Evolutionary conservation across 1,140 invertebrate genomes (phyloP).

Genomic region (Drosophila setifemur): DNA sequence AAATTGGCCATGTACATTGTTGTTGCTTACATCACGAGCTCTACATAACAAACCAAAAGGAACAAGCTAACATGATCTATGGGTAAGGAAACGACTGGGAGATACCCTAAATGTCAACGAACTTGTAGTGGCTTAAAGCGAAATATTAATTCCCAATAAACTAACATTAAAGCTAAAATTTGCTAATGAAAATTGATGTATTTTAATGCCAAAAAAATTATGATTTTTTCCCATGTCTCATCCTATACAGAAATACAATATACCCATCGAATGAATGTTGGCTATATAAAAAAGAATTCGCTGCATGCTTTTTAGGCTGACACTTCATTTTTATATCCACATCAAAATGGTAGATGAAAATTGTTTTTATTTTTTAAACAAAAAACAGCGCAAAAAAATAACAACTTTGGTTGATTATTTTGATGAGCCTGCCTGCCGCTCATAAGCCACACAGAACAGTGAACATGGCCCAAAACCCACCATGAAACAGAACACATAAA

Average conservation of each 20-base stretch:
- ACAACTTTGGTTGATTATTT: conserved; percentile 77
- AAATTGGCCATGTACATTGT: conserved; percentile 56
- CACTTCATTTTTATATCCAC: conserved; percentile 71
- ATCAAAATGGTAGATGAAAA: conserved; percentile 66
- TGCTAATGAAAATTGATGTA: too few species aligned
- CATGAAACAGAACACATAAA: conserved; percentile 7
- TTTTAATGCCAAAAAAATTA: too few species aligned
- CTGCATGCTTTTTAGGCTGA: conserved; percentile 54
- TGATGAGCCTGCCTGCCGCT: conserved; percentile 56
- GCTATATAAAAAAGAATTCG: conserved; percentile 12
- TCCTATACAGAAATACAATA: conserved; percentile 6
- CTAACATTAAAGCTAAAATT: too few species aligned
- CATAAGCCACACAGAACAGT: conserved; percentile 63
- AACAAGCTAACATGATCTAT: neutral
- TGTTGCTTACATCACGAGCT: conserved; percentile 47
- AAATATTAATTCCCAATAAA: neutral
- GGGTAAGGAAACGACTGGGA: conserved; percentile 1
- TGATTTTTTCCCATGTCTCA: conserved; percentile 6
- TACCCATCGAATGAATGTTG: conserved; percentile 2
- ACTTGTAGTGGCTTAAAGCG: neutral
- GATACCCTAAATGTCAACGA: conserved; percentile 10
- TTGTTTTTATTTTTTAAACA: conserved; percentile 64
- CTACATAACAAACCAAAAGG: conserved; percentile 38
- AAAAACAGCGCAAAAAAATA: conserved; percentile 34
- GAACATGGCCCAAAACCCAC: conserved; percentile 38